phyloP scores from a whole-genome alignment of 1,140 invertebrate species.

The Phenacoccus solenopsis region DNA sequence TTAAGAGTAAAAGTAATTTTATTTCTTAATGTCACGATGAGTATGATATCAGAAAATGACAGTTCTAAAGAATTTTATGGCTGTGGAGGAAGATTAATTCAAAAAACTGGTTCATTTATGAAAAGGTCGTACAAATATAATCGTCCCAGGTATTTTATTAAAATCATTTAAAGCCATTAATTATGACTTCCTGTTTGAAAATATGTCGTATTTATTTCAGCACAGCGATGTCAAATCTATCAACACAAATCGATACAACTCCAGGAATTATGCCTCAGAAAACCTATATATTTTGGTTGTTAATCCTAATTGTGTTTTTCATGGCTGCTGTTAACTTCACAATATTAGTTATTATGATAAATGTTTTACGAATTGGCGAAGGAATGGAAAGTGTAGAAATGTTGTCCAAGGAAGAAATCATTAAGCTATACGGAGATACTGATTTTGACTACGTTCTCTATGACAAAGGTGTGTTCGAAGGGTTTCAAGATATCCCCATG shows the following conservation, averaged over 20 bases:
- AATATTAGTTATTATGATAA: not conserved
- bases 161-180: not conserved
- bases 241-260: not conserved
- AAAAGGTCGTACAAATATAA: not conserved
- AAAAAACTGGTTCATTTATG: not conserved
- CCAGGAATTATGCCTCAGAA: not conserved
- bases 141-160: not conserved
- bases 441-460: slow-evolving; percentile 53
- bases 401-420: slow-evolving; percentile 53
- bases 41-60: not conserved
- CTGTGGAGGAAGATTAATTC: not conserved
- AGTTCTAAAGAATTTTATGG: slow-evolving; percentile 12
- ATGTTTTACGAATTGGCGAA: slow-evolving; percentile 52
- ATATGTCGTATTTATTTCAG: not conserved
- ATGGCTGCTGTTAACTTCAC: slow-evolving; percentile 5
- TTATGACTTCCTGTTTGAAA: not conserved
- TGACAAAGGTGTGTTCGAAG: slow-evolving; percentile 44
- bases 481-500: slow-evolving; percentile 59
- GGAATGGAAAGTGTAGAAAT: slow-evolving; percentile 77
- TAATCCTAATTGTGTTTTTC: not conserved
- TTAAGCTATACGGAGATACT: slow-evolving; percentile 68
- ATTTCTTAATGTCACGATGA: too few relatives aligned
- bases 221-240: not conserved
- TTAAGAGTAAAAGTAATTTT: too few relatives aligned
- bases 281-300: not conserved